Evolutionary conservation across 2,113 vertebrate genomes (phyloP), one percentile per base, ranked within the genome.

Genomic region (Furnarius figulus): DNA sequence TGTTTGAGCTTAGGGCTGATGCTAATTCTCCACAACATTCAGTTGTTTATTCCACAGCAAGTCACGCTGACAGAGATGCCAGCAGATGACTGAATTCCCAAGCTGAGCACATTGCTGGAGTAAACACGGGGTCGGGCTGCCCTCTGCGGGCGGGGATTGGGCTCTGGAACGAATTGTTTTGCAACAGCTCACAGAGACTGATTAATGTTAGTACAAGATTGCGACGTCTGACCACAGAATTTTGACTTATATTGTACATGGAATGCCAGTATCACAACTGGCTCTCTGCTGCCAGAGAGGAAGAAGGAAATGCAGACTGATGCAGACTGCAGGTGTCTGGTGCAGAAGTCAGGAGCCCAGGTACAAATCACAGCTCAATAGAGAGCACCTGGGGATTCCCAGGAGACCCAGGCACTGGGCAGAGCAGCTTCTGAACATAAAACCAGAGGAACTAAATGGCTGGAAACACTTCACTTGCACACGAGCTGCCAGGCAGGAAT

Each of bases 131-230:
- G 70, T 58, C 56, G 6, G 88, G 71, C 96, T 94, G 97, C 97
- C 97, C 96, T 92, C 97, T 97, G 93, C 63, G 56, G 97, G 94
- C 55, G 27, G 8, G 6, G 37, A 67, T 16, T 44, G 59, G n/a
- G 67, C 70, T 19, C 67, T 35, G 27, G 15, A 68, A 81, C 11
- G 52, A 73, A 78, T 1, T 30, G 52, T 28, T 85, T 39, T 35
- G 67, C 89, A 68, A 19, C 68, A 52, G 23, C 68, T 63, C 25
- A 3, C 5, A 65, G 68, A 67, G 94, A 74, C 10, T 7, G 28
- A 46, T 75, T 37, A 13, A 53, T 39, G 15, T 58, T 13, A 25
- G 30, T 31, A 24, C 49, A 66, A 42, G 63, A 67, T 62, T 84
- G 77, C 50, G 25, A 18, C 2, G 4, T 39, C 33, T 65, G 65